phyloP scores from a whole-genome alignment of 2,797 vertebrate genomes.

The Morus bassanus region DNA sequence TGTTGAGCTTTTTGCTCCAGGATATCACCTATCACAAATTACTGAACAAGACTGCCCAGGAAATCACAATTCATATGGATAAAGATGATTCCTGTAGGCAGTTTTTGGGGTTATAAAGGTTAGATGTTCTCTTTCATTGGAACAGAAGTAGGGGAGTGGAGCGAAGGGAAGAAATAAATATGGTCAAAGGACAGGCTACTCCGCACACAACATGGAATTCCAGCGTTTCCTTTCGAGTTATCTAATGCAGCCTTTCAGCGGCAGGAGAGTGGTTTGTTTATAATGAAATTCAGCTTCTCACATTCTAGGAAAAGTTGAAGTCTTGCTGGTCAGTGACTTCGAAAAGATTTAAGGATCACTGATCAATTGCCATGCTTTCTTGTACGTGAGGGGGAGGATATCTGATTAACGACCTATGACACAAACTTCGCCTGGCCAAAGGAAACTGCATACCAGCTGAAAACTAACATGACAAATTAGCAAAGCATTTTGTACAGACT shows the following conservation, averaged over 20 bases:
- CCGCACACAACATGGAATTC: background rate
- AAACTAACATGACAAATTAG: background rate
- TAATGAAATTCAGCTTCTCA: background rate
- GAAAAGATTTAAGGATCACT: background rate
- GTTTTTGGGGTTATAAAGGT: background rate
- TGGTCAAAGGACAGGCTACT: background rate
- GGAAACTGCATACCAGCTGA: background rate
- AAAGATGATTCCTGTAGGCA: background rate
- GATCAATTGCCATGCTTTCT: background rate
- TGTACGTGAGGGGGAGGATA: background rate
- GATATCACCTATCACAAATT: background rate
- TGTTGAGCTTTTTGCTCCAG: background rate
- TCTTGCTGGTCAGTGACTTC: background rate
- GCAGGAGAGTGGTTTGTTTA: background rate
- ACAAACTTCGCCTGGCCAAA: background rate
- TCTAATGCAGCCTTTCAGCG: background rate
- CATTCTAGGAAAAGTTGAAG: background rate
- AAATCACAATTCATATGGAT: background rate
- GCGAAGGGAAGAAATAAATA: background rate
- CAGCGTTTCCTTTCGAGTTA: background rate
- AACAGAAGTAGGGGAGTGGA: background rate
- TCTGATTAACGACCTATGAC: conserved; percentile 32
- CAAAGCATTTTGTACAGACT: background rate
- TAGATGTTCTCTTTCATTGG: background rate
- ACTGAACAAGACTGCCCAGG: background rate